Percentiles rank a stretch among this genome's conserved stretches.
Evolutionary conservation across 1,140 invertebrate genomes (phyloP).

Genomic region (Lepidurus packardi): DNA sequence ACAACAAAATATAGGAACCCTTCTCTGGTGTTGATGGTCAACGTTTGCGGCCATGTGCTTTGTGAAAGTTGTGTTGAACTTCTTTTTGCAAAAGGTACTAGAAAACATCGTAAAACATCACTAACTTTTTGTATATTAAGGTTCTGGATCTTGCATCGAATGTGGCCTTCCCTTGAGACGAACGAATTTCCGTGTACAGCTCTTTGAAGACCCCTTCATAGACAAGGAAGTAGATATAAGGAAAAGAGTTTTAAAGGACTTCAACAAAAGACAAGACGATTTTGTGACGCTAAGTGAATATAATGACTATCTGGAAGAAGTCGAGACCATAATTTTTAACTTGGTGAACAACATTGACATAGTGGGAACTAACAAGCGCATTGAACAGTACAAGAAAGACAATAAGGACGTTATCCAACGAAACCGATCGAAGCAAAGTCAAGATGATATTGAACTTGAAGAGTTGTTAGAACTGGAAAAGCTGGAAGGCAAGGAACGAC

Average conservation of each 20-base stretch:
- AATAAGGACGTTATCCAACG: slow-evolving; percentile 86
- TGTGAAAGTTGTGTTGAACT: slow-evolving; percentile 96
- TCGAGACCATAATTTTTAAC: slow-evolving; percentile 88
- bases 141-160: slow-evolving; percentile 86
- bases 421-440: slow-evolving; percentile 59
- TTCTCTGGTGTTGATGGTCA: slow-evolving; percentile 93
- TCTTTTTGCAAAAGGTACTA: slow-evolving; percentile 81
- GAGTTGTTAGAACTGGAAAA: slow-evolving; percentile 80
- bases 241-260: slow-evolving; percentile 79
- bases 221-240: slow-evolving; percentile 98
- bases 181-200: slow-evolving; percentile 84
- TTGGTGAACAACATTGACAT: slow-evolving; percentile 85
- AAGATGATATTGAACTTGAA: slow-evolving; percentile 67
- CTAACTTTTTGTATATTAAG: slow-evolving; percentile 48
- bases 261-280: slow-evolving; percentile 87
- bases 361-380: slow-evolving; percentile 78
- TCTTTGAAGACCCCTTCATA: slow-evolving; percentile 92
- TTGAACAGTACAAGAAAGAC: slow-evolving; percentile 90
- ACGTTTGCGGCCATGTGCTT: slow-evolving; percentile 93
- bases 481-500: slow-evolving; percentile 57
- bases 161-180: slow-evolving; percentile 79
- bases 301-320: slow-evolving; percentile 86
- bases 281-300: slow-evolving; percentile 73
- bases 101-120: background rate
- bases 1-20: slow-evolving; percentile 98